Evolutionary conservation across 2,797 vertebrate genomes (phyloP), one percentile per base, ranked within the genome.

Genomic region (Lemur catta): DNA sequence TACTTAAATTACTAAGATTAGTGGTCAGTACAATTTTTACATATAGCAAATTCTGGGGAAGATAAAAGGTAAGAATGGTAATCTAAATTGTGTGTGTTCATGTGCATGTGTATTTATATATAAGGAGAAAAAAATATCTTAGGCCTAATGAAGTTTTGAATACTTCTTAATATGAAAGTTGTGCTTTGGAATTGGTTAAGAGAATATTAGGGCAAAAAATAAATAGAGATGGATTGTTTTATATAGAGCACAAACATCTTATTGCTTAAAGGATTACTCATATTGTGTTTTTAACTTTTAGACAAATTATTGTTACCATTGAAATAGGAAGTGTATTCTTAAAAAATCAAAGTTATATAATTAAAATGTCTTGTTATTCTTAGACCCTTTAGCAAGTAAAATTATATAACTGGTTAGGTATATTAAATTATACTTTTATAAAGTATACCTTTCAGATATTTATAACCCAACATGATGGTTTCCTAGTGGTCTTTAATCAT

Each of bases 131-230:
- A 95, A 96, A 95, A 89, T 72, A 78, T 9, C 35, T 93, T 95
- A 80, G 65, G 10, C 76, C 48, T 97, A 82, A 28, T 89, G 80
- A 98, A 93, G 75, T 90, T 97, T 78, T 97, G 93, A 96, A 97
- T 9, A 86, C 84, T 74, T 97, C 97, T 96, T 94, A 97, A 89
- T 30, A 97, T 96, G 69, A 95, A 98, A 98, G 59, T 33, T 98
- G 95, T 98, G 90, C 78, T 97, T 98, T 98, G 84, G 98, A 98
- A 97, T 92, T 97, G 97, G 97, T 94, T 97, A 95, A 95, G 93
- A 98, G 85, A 98, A 97, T 97, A 98, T 98, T 97, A 98, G 96
- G 67, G 96, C 97, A 97, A 96, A 97, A 79, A 67, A 98, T 98
- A 98, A 95, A 98, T 98, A 97, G 28, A 97, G 85, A 96, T 94